Evolutionary conservation across 2,113 vertebrate genomes (phyloP), one percentile per base, ranked within the genome.

Genomic region (Seriola rivoliana): DNA sequence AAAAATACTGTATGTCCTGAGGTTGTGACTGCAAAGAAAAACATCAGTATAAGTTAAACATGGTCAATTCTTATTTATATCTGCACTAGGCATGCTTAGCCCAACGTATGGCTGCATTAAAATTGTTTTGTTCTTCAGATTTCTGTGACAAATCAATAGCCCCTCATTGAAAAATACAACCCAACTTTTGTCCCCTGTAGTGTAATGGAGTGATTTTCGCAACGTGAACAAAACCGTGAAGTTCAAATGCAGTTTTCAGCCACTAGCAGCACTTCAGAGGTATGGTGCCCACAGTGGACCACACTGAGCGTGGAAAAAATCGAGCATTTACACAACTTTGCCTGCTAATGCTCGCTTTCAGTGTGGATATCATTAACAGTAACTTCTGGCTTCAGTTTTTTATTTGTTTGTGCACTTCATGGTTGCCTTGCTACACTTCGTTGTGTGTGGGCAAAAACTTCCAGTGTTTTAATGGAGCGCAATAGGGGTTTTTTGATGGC

Each of bases 321-420:
- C 25, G 67, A 75, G 38, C 55, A 21, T 79, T 81, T 52, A 42
- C 44, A 54, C 14, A 32, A 34, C 70, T 63, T 73, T 70, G 32
- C 42, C 52, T 36, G 5, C 38, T 69, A 48, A 17, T 62, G 52
- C 44, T 76, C 12, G 16, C 23, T 66, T 1, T 75, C 40, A 40
- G 12, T 62, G 59, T 42, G 34, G 73, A 40, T 71, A 13, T 62
- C 13, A 38, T 75, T 81, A 69, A 80, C 52, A 50, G 54, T 76
- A 86, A 88, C 63, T 42, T 67, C 32, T 73, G 59, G 70, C 46
- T 63, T 23, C 13, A 46, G 74, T 76, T 77, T 74, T 76, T 77
- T 76, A 16, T 87, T 83, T 81, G 76, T 89, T 84, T 82, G 60
- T 68, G 44, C 59, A n/a, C 65, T 78, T 76, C 29, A 78, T 80